Evolutionary conservation across 2,888 invertebrate species (phyloP).

Genomic region (Lasioglossum malachurum): DNA sequence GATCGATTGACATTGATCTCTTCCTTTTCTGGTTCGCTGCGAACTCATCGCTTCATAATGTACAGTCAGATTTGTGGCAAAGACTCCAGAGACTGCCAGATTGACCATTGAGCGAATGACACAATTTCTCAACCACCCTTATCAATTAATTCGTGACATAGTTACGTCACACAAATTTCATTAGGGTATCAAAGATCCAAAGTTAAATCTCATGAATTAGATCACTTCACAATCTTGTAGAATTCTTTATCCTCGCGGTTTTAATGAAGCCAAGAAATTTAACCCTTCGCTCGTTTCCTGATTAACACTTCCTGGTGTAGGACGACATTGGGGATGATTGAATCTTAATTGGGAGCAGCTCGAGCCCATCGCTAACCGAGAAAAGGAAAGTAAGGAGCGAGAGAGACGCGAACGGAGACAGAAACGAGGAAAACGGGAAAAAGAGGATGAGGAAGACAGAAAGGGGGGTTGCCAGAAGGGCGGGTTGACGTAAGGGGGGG

Average conservation of each 20-base stretch:
- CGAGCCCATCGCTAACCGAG: background rate
- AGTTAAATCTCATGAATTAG: no score
- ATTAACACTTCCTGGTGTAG: background rate
- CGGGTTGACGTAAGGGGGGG: background rate
- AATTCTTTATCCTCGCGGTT: background rate
- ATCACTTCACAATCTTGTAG: background rate
- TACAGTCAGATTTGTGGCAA: no score
- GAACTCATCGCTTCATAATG: no score
- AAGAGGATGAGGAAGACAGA: background rate
- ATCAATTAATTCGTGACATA: background rate
- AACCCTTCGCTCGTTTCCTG: background rate
- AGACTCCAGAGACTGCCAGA: no score
- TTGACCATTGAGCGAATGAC: no score
- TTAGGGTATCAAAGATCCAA: background rate
- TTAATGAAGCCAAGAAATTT: background rate
- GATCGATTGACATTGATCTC: background rate
- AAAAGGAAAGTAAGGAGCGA: background rate
- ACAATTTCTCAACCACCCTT: no score
- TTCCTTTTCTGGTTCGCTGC: no score
- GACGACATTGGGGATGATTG: background rate
- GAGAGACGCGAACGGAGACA: constrained; percentile 3
- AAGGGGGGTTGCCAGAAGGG: background rate
- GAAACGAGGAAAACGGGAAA: constrained; percentile 22
- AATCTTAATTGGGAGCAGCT: background rate
- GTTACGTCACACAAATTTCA: background rate